phyloP scores from a whole-genome alignment of 2,113 vertebrate genomes.

The Cinclus cinclus region DNA sequence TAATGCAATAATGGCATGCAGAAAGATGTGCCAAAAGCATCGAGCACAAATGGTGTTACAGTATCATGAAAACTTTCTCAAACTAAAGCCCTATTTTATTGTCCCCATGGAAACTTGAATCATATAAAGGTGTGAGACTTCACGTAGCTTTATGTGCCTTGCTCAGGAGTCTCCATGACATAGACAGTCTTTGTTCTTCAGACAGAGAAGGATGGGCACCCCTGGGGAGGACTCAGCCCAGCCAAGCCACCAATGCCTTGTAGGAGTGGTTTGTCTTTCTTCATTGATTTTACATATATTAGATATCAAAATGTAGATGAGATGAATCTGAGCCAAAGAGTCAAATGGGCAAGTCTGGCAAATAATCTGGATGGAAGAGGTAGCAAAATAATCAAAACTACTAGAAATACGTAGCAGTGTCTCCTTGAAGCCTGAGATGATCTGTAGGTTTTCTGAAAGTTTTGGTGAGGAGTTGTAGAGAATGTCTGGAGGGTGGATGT shows the following conservation, averaged over 20 bases:
- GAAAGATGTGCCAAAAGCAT: not conserved
- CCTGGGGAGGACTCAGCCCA: not conserved
- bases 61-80: not conserved
- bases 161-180: not conserved
- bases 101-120: not conserved
- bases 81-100: not conserved
- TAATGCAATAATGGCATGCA: not conserved
- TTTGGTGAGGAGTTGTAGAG: not conserved
- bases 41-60: not conserved
- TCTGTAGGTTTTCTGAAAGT: not conserved
- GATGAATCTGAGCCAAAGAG: not conserved
- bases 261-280: not conserved
- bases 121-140: not conserved
- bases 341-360: not conserved
- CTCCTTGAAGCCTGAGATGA: not conserved
- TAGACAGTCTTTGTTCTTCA: not conserved
- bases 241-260: not conserved
- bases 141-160: not conserved
- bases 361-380: not conserved
- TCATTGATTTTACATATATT: not conserved
- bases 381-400: not conserved
- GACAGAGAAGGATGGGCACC: not conserved
- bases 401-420: not conserved
- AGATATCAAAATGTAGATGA: not conserved
- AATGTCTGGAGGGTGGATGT: not conserved